Evolutionary conservation across 1,140 invertebrate species (phyloP).

Genomic region (Teleogryllus occipitalis): DNA sequence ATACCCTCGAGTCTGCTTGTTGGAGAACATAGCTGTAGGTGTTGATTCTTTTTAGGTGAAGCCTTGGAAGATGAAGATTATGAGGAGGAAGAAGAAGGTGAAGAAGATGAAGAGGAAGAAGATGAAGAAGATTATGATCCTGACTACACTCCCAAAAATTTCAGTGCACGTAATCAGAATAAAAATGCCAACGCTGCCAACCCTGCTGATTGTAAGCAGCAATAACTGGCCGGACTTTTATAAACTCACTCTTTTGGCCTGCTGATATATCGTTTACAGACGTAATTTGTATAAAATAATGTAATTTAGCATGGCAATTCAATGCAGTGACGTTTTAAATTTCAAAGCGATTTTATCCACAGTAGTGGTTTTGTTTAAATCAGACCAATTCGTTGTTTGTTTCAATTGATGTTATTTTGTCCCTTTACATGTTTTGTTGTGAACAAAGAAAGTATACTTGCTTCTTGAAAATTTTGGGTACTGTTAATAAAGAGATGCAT

Average conservation of each 20-base stretch:
- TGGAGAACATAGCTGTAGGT: constrained; percentile 4
- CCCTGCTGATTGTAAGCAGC: constrained; percentile 41
- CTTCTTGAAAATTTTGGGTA: constrained; percentile 18
- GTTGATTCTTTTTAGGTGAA: constrained; percentile 43
- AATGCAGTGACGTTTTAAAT: background rate
- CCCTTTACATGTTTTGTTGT: constrained; percentile 8
- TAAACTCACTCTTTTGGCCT: constrained; percentile 15
- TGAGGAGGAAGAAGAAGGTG: constrained; percentile 60
- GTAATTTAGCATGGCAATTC: constrained; percentile 12
- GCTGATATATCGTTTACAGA: constrained; percentile 6
- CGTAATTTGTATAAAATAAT: constrained; percentile 10
- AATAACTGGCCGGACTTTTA: constrained; percentile 32
- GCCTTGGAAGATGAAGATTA: constrained; percentile 69
- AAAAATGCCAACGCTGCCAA: constrained; percentile 27
- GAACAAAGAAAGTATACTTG: constrained; percentile 10
- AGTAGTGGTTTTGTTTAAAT: background rate
- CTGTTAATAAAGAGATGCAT: constrained; percentile 21
- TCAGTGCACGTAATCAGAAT: constrained; percentile 23
- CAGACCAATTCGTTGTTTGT: constrained; percentile 10
- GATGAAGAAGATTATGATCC: constrained; percentile 36
- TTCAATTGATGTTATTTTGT: constrained; percentile 11
- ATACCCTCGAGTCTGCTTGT: background rate
- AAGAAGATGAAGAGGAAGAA: constrained; percentile 37
- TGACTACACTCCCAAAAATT: constrained; percentile 22
- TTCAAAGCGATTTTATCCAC: background rate